phyloP scores from a whole-genome alignment of 2,113 vertebrate genomes.

The Bos taurus region ARS-UCD2.0 NC_037335.1:15120501-15121000 shows the following conservation, averaged over 20 bases:
- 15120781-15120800: neutral
- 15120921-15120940: neutral
- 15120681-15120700: neutral
- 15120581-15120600: neutral
- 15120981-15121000: neutral
- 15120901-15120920: neutral
- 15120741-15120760: rapidly evolving
- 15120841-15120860: rapidly evolving
- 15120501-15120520: neutral
- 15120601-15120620: neutral
- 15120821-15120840: neutral
- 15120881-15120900: neutral
- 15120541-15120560: conserved; percentile 2
- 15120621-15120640: neutral
- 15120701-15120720: rapidly evolving
- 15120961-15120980: neutral
- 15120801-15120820: neutral
- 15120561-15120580: neutral
- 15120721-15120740: rapidly evolving
- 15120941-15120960: neutral
- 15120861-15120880: neutral
- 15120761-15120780: neutral
- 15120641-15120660: neutral
- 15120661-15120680: neutral
- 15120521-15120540: neutral